Base-by-base conservation (phyloP, 2,113 vertebrate genomes). In the Opisthocomus hoazin region DNA sequence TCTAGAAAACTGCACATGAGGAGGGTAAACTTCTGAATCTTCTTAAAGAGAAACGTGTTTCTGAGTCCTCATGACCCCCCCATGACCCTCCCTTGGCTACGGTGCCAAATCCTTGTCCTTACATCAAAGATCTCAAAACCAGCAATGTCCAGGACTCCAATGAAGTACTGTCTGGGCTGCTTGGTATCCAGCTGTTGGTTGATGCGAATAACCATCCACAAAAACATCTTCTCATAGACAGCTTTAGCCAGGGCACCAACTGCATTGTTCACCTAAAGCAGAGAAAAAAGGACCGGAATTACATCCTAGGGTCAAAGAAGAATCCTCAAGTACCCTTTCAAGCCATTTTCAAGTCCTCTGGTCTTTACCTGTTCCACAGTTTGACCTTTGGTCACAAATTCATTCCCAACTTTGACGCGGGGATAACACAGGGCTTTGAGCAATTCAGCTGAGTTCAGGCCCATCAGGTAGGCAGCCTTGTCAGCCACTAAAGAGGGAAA, bases 341-440 rank as follows among this genome's bases (percentile, higher is more conserved):
- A 69, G 45, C 30, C 19, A 36, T n/a, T 63, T n/a, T 77, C 64
- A 70, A 43, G 37, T 14, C 22, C 32, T 15, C 17, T 41, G 60
- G 19, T 24, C 11, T 48, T 88, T 92, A 99, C 99, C 94, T 99
- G 99, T 79, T 98, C 98, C 60, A 99, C 99, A 19, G 98, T 98
- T 95, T 99, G 98, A 90, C 99, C 98, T 96, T 99, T 99, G 96
- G 99, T 99, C 96, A 99, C 99, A 7, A 43, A 99, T 74, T 99
- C 98, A 32, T 99, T 99, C 85, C 92, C 92, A 11, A 93, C 87
- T 39, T 93, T 93, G 87, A 93, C 92, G 21, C 87, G 70, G 8
- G 92, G 99, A 84, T 98, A 98, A 95, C 98, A 98, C 63, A 99
- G 94, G 84, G 98, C 98, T 94, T 99, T 99, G 60, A 99, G 98